Evolutionary conservation across 2,888 invertebrate genomes (phyloP), one percentile per base, ranked within the genome.

Genomic region (Nineta flava): DNA sequence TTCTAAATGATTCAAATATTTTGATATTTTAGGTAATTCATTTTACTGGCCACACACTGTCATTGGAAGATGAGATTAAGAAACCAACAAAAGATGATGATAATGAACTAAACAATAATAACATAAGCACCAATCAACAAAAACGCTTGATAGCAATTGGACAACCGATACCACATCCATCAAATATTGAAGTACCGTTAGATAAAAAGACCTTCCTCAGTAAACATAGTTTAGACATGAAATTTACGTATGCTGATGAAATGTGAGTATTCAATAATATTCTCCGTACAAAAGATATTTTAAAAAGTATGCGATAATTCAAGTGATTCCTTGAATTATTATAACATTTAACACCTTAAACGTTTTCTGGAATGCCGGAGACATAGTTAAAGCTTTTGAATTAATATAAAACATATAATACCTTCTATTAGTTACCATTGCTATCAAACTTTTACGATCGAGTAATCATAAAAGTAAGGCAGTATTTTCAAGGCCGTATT

Each of bases 221-320:
- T 15, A 87, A 91, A 63, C 95, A 95, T 65, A 83, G 79, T 59
- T 73, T 93, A 62, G 91, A 92, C 63, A 94, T 95, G 93, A 92
- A 87, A 63, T 93, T 93, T 62, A 91, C 90, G 17, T 90, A 91
- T 63, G 88, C 87, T 52, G 95, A 95, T 68, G 92, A 93, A 57
- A 85, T 86, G 94, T 94, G 66, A 78, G 81, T 75, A 32, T n/a
- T n/a, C n/a, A n/a, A n/a, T n/a, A 21, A 32, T 40, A 41, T 46
- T 26, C 32, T 16, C 52, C 38, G 40, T 45, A 17, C 32, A 32
- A 32, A n/a, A n/a, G n/a, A n/a, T n/a, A n/a, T n/a, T n/a, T n/a
- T n/a, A n/a, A n/a, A n/a, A n/a, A n/a, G n/a, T n/a, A n/a, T n/a
- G n/a, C n/a, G n/a, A n/a, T n/a, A n/a, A n/a, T n/a, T n/a, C n/a